A percentile compares a stretch with the other conserved stretches of the same genome.
Evolutionary conservation across 2,888 invertebrate species (phyloP).

Genomic region (Molorchus minor): DNA sequence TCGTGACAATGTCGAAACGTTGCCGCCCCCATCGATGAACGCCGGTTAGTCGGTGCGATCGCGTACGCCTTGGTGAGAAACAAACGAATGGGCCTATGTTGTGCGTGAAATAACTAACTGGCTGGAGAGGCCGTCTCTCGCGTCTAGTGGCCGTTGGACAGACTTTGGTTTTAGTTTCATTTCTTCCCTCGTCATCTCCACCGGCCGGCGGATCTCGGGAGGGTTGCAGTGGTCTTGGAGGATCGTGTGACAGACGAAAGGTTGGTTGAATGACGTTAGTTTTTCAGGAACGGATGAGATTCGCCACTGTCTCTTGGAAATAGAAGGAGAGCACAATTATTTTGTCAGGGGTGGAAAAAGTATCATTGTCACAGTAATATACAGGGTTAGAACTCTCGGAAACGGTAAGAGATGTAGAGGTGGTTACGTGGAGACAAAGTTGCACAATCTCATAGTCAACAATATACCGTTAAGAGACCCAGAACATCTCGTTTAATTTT

Average conservation of each 20-base stretch:
- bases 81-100: conserved; percentile 6
- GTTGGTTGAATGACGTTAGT: too few relatives aligned
- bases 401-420: too few relatives aligned
- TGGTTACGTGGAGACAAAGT: too few relatives aligned
- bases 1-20: conserved; percentile 37
- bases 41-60: conserved; percentile 19
- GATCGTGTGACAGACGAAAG: conserved; percentile 23
- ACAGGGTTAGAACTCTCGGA: too few relatives aligned
- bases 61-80: not conserved
- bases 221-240: conserved; percentile 1
- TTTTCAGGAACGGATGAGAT: too few relatives aligned
- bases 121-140: not conserved
- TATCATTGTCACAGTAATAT: too few relatives aligned
- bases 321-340: not conserved
- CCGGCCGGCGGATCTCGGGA: not conserved
- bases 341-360: too few relatives aligned
- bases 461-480: too few relatives aligned
- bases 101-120: not conserved
- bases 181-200: not conserved
- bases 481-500: too few relatives aligned
- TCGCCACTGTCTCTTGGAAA: too few relatives aligned
- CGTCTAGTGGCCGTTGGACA: conserved; percentile 8
- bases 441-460: too few relatives aligned
- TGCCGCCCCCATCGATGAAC: conserved; percentile 39
- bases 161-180: too few relatives aligned